These are phyloP conservation scores for Procambarus virginalis DNA, from an alignment of 1,140 invertebrate species.

Conservation along the genomic window DNA sequence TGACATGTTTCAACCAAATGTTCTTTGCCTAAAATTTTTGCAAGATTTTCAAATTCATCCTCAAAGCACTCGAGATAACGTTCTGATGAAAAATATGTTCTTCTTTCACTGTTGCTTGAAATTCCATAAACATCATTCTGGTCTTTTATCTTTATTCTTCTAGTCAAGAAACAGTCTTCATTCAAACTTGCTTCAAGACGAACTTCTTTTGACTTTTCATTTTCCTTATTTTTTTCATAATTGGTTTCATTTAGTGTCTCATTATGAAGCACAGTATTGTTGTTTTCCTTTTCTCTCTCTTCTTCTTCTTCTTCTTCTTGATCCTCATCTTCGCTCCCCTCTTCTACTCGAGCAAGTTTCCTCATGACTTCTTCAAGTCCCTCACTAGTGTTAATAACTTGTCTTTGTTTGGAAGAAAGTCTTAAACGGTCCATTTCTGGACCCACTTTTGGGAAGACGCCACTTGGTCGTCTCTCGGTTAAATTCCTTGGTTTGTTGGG, in stretches of 20 bases:
- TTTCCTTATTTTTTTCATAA: neutral
- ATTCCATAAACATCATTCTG: constrained; percentile 51
- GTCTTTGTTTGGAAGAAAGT: constrained; percentile 22
- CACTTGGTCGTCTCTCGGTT: constrained; percentile 51
- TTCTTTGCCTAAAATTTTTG: constrained; percentile 44
- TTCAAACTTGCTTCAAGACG: constrained; percentile 11
- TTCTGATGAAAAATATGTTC: constrained; percentile 64
- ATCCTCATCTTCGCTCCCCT: constrained; percentile 54
- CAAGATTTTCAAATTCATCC: constrained; percentile 57
- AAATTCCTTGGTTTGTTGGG: neutral
- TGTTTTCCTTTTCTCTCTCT: constrained; percentile 4
- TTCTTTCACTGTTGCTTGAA: constrained; percentile 20
- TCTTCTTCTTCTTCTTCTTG: neutral
- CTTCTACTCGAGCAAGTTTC: constrained; percentile 50
- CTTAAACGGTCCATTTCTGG: constrained; percentile 46
- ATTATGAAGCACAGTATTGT: neutral
- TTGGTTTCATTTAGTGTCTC: neutral
- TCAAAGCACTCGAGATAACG: constrained; percentile 61
- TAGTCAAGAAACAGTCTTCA: constrained; percentile 58
- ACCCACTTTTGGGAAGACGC: constrained; percentile 52
- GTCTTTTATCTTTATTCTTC: constrained; percentile 47
- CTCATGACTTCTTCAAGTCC: constrained; percentile 9
- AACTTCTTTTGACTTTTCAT: neutral
- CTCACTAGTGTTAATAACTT: constrained; percentile 1
- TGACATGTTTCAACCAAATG: constrained; percentile 30